phyloP scores from a whole-genome alignment of 2,113 vertebrate genomes.

The Camarhynchus parvulus region DNA sequence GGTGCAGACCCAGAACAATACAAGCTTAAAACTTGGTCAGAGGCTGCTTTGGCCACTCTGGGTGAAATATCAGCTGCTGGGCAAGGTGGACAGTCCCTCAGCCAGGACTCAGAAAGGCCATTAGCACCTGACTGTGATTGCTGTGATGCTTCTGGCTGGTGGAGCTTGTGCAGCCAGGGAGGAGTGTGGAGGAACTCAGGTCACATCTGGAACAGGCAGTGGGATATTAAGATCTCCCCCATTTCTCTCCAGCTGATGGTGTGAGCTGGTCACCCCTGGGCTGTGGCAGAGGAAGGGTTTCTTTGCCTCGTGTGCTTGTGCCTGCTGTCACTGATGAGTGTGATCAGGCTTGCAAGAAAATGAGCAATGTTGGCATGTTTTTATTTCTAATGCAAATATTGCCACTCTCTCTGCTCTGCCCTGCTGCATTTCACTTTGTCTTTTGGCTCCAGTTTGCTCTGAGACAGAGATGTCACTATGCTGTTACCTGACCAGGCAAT shows the following conservation, averaged over 20 bases:
- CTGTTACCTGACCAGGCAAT: neutral
- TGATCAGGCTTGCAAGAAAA: neutral
- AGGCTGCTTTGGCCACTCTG: neutral
- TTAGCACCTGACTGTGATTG: no score
- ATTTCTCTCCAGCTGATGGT: neutral
- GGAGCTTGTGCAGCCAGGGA: neutral
- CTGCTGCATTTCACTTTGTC: neutral
- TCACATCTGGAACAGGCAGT: neutral
- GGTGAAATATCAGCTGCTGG: neutral
- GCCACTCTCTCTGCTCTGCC: neutral
- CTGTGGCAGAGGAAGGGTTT: neutral
- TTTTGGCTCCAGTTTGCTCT: neutral
- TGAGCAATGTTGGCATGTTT: slow-evolving; percentile 10
- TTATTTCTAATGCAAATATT: neutral
- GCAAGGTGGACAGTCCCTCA: neutral
- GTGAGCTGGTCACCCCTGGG: neutral
- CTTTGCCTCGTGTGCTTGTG: neutral
- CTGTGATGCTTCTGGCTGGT: fast-evolving
- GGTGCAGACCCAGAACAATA: fast-evolving
- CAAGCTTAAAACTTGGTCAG: neutral
- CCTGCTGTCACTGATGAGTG: neutral
- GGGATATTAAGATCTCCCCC: fast-evolving
- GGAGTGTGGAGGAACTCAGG: fast-evolving
- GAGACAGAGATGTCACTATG: neutral
- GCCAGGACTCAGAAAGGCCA: neutral